Evolutionary conservation across 2,888 invertebrate genomes (phyloP).

Genomic region (Drosophila quinaria): DNA sequence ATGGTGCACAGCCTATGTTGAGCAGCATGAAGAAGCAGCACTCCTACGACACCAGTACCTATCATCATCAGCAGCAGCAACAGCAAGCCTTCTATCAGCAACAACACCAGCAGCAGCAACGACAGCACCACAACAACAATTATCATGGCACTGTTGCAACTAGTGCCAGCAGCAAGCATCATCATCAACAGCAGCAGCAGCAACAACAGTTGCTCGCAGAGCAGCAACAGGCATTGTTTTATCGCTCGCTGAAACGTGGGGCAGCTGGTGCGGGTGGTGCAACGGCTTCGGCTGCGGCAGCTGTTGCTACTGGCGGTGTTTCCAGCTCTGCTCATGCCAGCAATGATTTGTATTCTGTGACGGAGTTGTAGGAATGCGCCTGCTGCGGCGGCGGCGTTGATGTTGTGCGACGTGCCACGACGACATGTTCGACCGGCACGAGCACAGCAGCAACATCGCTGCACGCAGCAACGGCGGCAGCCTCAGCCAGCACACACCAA

Average conservation of each 20-base stretch:
- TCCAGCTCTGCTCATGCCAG: conserved; percentile 84
- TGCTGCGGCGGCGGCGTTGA: conserved; percentile 86
- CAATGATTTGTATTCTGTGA: conserved; percentile 91
- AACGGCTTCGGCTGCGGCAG: conserved; percentile 32
- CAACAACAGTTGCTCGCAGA: conserved; percentile 69
- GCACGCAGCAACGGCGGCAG: conserved; percentile 78
- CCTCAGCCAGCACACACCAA: conserved; percentile 61
- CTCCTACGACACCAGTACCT: conserved; percentile 80
- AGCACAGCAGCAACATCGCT: conserved; percentile 78
- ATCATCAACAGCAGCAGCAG: conserved; percentile 74
- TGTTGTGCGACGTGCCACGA: conserved; percentile 83
- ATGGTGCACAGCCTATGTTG: conserved; percentile 52
- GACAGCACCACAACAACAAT: conserved; percentile 75
- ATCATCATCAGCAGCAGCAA: conserved; percentile 72
- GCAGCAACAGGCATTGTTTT: conserved; percentile 81
- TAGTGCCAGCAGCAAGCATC: conserved; percentile 52
- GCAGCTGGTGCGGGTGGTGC: conserved; percentile 31
- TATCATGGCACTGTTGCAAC: conserved; percentile 52
- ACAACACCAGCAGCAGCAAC: conserved; percentile 12
- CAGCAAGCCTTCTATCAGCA: conserved; percentile 61
- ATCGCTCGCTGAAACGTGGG: conserved; percentile 86
- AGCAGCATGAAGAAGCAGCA: conserved; percentile 81
- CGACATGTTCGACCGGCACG: conserved; percentile 61
- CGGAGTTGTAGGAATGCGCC: conserved; percentile 88
- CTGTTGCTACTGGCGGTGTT: conserved; percentile 32